Conservation (phyloP, 2,113 vertebrate genomes). For the Thalassarche chlororhynchos region DNA sequence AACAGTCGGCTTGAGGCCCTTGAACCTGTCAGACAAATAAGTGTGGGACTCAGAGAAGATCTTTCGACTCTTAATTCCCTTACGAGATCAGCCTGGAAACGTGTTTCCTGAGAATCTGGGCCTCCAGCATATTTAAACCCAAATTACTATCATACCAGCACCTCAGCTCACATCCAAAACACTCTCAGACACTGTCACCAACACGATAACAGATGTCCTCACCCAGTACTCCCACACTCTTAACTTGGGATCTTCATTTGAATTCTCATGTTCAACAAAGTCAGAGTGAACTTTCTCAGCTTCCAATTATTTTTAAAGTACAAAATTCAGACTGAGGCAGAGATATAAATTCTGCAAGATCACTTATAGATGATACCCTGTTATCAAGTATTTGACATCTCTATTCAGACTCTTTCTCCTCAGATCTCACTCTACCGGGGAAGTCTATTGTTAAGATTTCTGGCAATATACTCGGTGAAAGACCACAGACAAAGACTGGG, state of each 20-base stretch:
- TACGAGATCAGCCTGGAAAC: neutral
- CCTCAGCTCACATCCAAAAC: neutral
- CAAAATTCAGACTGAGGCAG: neutral
- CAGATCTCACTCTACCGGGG: neutral
- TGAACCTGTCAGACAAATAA: constrained; percentile 84
- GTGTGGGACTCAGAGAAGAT: neutral
- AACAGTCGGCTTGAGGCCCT: constrained; percentile 99
- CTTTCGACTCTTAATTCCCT: neutral
- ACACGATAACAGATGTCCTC: neutral
- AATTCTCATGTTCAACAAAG: neutral
- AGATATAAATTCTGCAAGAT: neutral
- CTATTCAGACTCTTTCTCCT: neutral
- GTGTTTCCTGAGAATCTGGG: neutral
- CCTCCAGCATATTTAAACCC: neutral
- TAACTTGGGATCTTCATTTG: neutral
- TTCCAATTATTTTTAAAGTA: neutral
- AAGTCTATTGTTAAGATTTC: neutral
- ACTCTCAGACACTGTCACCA: neutral
- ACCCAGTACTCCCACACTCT: neutral
- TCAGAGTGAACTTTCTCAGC: constrained; percentile 9
- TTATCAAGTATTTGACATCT: neutral
- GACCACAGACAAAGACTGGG: neutral
- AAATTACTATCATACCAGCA: neutral
- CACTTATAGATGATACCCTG: neutral
- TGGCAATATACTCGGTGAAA: neutral